These are phyloP conservation scores for Oxyteleia sp. DNA, from an alignment of 2,888 invertebrate species.

Conservation along the genomic window DNA sequence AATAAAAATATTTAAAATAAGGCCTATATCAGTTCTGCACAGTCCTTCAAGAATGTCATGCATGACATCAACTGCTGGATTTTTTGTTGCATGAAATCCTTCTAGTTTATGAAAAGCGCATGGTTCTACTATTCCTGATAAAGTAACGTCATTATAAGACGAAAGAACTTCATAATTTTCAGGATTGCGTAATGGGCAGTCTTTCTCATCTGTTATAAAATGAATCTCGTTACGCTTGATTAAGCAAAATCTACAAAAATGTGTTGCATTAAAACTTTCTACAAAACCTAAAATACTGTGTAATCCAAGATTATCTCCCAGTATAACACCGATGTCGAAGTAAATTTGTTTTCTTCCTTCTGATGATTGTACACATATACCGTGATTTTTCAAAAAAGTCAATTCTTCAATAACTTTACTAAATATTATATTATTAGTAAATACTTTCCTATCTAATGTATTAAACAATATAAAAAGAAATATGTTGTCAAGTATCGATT, in stretches of 20 bases:
- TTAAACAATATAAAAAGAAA: slow-evolving; percentile 70
- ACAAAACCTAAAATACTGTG: slow-evolving; percentile 67
- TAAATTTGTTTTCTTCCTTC: slow-evolving; percentile 26
- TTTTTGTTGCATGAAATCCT: slow-evolving; percentile 49
- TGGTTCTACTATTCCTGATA: slow-evolving; percentile 21
- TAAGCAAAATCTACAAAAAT: slow-evolving; percentile 72
- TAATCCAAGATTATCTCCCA: slow-evolving; percentile 73
- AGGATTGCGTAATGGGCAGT: too few species aligned
- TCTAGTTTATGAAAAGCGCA: slow-evolving; percentile 42
- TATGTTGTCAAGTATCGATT: slow-evolving; percentile 67
- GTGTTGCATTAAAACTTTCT: slow-evolving; percentile 59
- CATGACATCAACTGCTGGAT: slow-evolving; percentile 60
- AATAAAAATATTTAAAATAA: slow-evolving; percentile 45
- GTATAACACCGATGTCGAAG: slow-evolving; percentile 59
- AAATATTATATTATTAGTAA: slow-evolving; percentile 18
- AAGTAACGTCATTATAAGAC: too few species aligned
- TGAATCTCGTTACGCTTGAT: slow-evolving; percentile 30
- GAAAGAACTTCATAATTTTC: too few species aligned
- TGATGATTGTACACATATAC: slow-evolving; percentile 42
- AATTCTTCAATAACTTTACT: slow-evolving; percentile 63
- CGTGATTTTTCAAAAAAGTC: slow-evolving; percentile 43
- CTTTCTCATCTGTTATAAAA: not conserved
- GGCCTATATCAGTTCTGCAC: slow-evolving; percentile 50
- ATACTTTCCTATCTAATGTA: slow-evolving; percentile 39
- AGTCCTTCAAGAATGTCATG: slow-evolving; percentile 42